Percentiles rank a stretch among this genome's conserved stretches.
Conservation (phyloP, 2,888 invertebrate genomes). For the Pyrochroa serraticornis region DNA sequence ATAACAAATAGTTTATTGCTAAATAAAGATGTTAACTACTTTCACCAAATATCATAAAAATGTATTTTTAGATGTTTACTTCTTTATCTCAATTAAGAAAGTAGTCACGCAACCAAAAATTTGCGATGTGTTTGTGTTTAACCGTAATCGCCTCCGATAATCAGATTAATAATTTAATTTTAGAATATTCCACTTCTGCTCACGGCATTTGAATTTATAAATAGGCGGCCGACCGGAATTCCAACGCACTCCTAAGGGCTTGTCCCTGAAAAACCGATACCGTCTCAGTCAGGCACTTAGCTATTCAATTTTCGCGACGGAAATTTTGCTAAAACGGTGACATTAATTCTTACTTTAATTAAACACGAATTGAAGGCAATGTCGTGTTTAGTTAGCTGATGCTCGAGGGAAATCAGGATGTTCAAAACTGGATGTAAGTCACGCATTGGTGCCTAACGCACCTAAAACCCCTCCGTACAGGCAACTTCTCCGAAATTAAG, state of each 20-base stretch:
- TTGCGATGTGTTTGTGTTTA: slow-evolving; percentile 36
- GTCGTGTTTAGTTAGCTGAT: slow-evolving; percentile 25
- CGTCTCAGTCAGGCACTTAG: neutral
- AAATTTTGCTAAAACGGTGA: neutral
- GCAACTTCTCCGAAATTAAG: no score
- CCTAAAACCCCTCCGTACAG: neutral
- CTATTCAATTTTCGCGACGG: neutral
- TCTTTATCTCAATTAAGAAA: slow-evolving; percentile 34
- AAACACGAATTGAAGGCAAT: slow-evolving; percentile 30
- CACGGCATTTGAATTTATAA: slow-evolving; percentile 34
- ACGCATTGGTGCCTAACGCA: slow-evolving; percentile 18
- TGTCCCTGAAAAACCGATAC: slow-evolving; percentile 9
- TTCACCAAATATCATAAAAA: slow-evolving; percentile 35
- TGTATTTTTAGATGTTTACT: slow-evolving; percentile 34
- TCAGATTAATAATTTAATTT: slow-evolving; percentile 39
- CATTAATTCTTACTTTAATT: slow-evolving; percentile 30
- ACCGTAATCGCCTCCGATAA: slow-evolving; percentile 31
- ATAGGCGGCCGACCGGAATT: slow-evolving; percentile 12
- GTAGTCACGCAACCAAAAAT: slow-evolving; percentile 36
- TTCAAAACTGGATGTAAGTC: slow-evolving; percentile 18
- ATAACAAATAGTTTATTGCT: slow-evolving; percentile 9
- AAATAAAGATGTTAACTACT: slow-evolving; percentile 33
- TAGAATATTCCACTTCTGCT: slow-evolving; percentile 31
- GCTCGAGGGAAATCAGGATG: slow-evolving; percentile 37
- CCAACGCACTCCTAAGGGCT: neutral